Conservation (phyloP, 1,140 invertebrate genomes). For the Cyrtorhinus lividipennis region DNA sequence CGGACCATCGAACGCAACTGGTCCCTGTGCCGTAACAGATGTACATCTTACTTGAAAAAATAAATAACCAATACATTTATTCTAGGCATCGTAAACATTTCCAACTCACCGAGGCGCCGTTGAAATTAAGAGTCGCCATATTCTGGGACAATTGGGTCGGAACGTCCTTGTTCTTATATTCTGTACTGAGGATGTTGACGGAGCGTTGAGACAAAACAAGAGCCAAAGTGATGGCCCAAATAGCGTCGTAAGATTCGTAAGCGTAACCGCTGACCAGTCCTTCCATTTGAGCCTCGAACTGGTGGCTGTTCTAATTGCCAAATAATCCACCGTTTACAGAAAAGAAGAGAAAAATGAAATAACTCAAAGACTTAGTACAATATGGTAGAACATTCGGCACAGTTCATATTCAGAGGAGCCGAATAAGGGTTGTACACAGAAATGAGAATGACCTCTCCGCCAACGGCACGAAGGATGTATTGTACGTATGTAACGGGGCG, state of each 20-base stretch:
- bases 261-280: constrained; percentile 30
- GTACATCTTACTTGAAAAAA: too few species aligned
- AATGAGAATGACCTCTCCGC: constrained; percentile 46
- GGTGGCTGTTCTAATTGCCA: constrained; percentile 33
- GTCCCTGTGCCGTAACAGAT: too few species aligned
- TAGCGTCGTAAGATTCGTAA: constrained; percentile 69
- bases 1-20: constrained; percentile 68
- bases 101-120: constrained; percentile 67
- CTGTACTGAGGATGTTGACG: constrained; percentile 36
- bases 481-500: too few species aligned
- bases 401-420: constrained; percentile 49
- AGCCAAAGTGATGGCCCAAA: constrained; percentile 71
- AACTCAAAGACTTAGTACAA: too few species aligned
- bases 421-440: constrained; percentile 58
- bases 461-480: too few species aligned
- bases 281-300: constrained; percentile 37
- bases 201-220: constrained; percentile 34
- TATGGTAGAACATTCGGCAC: constrained; percentile 50
- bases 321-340: not conserved
- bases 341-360: not conserved
- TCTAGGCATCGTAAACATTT: too few species aligned
- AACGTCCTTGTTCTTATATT: constrained; percentile 52
- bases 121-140: constrained; percentile 55
- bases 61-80: too few species aligned
- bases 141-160: constrained; percentile 48